phyloP scores from a whole-genome alignment of 2,888 invertebrate genomes.

The Oegoconia quadripuncta region DNA sequence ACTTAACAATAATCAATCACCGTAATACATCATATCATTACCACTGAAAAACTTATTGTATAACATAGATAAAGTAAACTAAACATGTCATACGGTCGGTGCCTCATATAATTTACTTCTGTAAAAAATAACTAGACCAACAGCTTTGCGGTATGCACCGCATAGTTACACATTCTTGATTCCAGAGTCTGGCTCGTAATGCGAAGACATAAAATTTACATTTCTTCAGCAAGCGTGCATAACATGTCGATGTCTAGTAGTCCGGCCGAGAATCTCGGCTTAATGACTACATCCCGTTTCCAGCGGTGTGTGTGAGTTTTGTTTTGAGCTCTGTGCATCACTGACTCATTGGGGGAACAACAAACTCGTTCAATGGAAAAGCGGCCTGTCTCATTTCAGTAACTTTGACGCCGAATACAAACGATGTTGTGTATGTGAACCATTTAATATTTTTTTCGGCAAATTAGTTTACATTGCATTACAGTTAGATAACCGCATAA shows the following conservation, averaged over 20 bases:
- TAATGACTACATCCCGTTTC: slow-evolving; percentile 74
- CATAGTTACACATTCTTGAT: not conserved
- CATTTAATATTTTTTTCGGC: not conserved
- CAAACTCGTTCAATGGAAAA: slow-evolving; percentile 56
- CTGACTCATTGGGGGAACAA: slow-evolving; percentile 65
- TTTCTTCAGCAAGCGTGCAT: slow-evolving; percentile 6
- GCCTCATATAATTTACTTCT: slow-evolving; percentile 25
- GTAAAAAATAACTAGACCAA: slow-evolving; percentile 36
- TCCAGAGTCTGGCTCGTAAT: slow-evolving; percentile 8
- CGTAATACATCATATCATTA: slow-evolving; percentile 4
- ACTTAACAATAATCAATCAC: not conserved
- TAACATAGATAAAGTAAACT: slow-evolving; percentile 26
- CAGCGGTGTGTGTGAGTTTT: slow-evolving; percentile 59
- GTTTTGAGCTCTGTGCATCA: slow-evolving; percentile 53
- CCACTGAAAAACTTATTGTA: slow-evolving; percentile 11
- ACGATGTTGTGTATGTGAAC: not conserved
- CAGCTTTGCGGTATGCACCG: slow-evolving; percentile 32
- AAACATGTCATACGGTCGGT: slow-evolving; percentile 26
- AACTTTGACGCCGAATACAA: slow-evolving; percentile 25
- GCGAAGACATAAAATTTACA: slow-evolving; percentile 15
- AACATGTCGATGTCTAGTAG: slow-evolving; percentile 20
- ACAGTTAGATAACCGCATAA: no score
- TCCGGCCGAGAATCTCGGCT: slow-evolving; percentile 64
- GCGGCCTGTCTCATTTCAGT: slow-evolving; percentile 47
- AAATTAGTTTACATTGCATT: slow-evolving; percentile 4